Conservation (phyloP, 2,888 invertebrate genomes). For the Chalcosyrphus nemorum region DNA sequence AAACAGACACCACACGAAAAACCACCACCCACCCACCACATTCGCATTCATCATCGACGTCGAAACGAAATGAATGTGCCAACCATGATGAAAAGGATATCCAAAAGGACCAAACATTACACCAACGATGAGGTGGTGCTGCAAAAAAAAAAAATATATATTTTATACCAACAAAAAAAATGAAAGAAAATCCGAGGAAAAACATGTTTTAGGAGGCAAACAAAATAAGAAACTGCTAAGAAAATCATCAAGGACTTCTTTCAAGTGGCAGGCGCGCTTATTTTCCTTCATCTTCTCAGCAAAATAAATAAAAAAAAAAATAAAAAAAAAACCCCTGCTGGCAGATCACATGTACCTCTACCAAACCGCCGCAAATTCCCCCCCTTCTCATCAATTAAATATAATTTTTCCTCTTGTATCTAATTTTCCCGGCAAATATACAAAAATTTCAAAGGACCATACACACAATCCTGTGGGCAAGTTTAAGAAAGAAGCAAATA, state of each 20-base stretch:
- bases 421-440: slow-evolving; percentile 12
- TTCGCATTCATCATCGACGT: background rate
- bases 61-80: background rate
- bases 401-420: background rate
- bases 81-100: slow-evolving; percentile 34
- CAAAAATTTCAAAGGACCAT: slow-evolving; percentile 16
- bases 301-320: background rate
- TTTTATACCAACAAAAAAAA: background rate
- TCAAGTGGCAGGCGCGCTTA: slow-evolving; percentile 31
- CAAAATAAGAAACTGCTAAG: slow-evolving; percentile 7
- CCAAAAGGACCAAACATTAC: slow-evolving; percentile 11
- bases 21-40: too few relatives aligned
- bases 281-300: slow-evolving; percentile 1
- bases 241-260: slow-evolving; percentile 46
- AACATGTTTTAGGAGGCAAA: background rate
- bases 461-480: slow-evolving; percentile 28
- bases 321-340: background rate
- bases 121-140: slow-evolving; percentile 10
- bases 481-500: background rate
- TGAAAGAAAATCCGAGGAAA: background rate
- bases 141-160: background rate
- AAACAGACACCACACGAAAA: background rate
- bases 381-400: background rate
- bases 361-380: background rate
- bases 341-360: slow-evolving; percentile 9